Conservation (phyloP, 2,113 vertebrate species). For the Hyaena hyaena region DNA sequence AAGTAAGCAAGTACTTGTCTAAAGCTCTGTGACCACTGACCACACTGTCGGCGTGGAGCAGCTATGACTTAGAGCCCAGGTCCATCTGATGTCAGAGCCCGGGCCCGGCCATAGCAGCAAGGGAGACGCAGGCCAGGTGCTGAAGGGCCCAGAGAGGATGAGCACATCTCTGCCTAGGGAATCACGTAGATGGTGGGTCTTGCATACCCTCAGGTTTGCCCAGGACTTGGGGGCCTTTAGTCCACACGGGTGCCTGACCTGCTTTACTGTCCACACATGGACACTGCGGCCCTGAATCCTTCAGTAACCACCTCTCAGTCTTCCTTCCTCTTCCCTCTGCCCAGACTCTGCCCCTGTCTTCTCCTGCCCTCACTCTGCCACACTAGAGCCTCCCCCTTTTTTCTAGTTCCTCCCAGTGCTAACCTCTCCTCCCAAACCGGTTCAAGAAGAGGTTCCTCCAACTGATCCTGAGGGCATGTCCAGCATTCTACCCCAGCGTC, state of each 20-base stretch:
- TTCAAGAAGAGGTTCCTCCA: background rate
- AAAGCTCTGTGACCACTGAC: background rate
- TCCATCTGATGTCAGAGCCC: background rate
- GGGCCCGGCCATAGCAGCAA: accelerated
- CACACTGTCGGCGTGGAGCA: accelerated
- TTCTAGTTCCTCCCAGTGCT: background rate
- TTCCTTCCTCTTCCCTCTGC: background rate
- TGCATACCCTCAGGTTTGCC: accelerated
- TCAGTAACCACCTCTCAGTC: background rate
- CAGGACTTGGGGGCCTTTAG: background rate
- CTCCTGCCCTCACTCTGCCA: too few relatives aligned
- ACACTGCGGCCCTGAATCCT: background rate
- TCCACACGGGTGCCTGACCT: background rate
- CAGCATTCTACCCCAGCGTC: background rate
- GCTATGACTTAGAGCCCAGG: background rate
- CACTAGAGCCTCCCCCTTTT: background rate
- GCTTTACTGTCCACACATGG: background rate
- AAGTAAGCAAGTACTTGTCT: background rate
- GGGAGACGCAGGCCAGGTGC: background rate
- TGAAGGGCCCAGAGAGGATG: background rate
- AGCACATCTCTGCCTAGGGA: background rate
- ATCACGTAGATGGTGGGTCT: background rate
- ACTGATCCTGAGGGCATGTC: accelerated
- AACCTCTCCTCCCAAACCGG: accelerated
- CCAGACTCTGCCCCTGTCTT: background rate